Evolutionary conservation across 2,113 vertebrate species (phyloP), one percentile per base, ranked within the genome.

Genomic region (Scartelaos histophorus): DNA sequence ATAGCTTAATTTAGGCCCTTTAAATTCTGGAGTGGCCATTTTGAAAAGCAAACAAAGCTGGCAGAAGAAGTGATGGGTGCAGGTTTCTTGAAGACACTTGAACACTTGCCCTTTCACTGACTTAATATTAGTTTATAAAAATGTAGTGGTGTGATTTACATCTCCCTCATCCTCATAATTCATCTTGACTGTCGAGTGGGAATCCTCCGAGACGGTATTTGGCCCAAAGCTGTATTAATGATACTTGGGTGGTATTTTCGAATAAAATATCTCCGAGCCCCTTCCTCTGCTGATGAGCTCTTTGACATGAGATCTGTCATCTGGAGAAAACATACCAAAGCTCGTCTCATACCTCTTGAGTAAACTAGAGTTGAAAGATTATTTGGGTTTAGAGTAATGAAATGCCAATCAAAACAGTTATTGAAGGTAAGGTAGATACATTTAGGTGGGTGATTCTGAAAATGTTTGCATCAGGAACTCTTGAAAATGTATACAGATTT

Each of bases 231-330:
- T 22, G 45, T 21, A 53, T 73, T 73, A 85, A 79, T 67, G 69
- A 82, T 66, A 57, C 64, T 67, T 69, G 38, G 47, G 46, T 45
- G 83, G 76, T 68, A 49, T 76, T 74, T 77, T 24, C 47, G 0
- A 56, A n/a, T 62, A 67, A 71, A 84, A 66, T 66, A 73, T 61
- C 24, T 66, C 11, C 12, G 16, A 12, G 16, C 29, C 29, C 29
- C 62, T 58, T 67, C 74, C 76, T 79, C 53, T 66, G 61, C 58
- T 84, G 82, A 79, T 76, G 72, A 72, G 57, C n/a, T 57, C 24
- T 75, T 67, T 82, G 29, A 19, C 65, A 29, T 62, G 66, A 78
- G 82, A 80, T 73, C 34, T 67, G 67, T 1, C 34, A 66, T 49
- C 38, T 51, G 19, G 67, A 70, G 65, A 70, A 74, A 76, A 58